A percentile compares a stretch with the other conserved stretches of the same genome.
These are phyloP conservation scores for Neotragus pygmaeus DNA, from an alignment of 2,113 vertebrate genomes.

Conservation along the genomic window DNA sequence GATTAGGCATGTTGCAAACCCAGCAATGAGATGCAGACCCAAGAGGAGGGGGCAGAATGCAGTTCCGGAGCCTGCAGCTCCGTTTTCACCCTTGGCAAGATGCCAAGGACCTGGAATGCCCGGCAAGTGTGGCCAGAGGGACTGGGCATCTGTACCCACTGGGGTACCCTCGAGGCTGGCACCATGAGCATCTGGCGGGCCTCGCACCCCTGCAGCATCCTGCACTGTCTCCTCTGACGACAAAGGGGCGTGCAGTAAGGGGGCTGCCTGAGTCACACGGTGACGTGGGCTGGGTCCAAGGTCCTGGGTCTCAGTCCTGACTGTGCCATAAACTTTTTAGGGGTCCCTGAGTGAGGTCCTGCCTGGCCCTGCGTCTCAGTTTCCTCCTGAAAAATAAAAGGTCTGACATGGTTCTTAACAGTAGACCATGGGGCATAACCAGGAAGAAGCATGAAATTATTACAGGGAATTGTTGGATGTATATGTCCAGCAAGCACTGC, in stretches of 20 bases:
- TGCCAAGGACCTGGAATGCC: slow-evolving; percentile 49
- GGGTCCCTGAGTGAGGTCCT: neutral
- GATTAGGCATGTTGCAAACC: slow-evolving; percentile 59
- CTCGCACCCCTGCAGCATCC: neutral
- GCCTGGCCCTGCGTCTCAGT: neutral
- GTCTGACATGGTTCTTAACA: neutral
- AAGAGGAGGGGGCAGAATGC: slow-evolving; percentile 14
- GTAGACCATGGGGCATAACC: neutral
- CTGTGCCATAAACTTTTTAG: neutral
- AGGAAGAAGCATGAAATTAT: neutral
- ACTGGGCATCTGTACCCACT: neutral
- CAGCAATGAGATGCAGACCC: slow-evolving; percentile 56
- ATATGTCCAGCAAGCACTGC: neutral
- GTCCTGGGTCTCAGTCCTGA: neutral
- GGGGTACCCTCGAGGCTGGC: neutral
- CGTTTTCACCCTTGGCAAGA: neutral
- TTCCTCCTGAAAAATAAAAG: neutral
- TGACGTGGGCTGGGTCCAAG: neutral
- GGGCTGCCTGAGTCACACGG: neutral
- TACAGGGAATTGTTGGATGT: neutral
- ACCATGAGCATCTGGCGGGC: neutral
- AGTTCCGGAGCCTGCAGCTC: slow-evolving; percentile 32
- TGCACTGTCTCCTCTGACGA: neutral
- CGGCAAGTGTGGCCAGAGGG: neutral
- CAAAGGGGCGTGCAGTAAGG: neutral